Conservation (phyloP, 2,888 invertebrate species). For the Rhyacophila evoluta region DNA sequence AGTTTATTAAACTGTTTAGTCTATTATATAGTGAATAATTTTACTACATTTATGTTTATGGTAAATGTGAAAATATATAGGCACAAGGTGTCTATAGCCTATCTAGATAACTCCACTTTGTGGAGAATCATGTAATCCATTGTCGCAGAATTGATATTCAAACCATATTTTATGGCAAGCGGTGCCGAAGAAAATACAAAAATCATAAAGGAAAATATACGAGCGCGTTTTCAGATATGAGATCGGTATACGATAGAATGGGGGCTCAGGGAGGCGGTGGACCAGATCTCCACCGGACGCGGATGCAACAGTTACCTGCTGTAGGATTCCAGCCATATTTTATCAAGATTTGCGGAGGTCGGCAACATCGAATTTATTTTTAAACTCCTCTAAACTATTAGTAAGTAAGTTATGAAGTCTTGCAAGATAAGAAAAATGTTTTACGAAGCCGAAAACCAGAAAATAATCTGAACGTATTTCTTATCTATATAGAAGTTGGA, state of each 20-base stretch:
- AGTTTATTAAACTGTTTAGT: no score
- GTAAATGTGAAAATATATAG: no score
- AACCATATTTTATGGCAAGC: constrained; percentile 41
- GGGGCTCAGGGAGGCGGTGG: neutral
- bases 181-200: constrained; percentile 35
- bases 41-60: no score
- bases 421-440: no score
- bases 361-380: neutral
- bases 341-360: neutral
- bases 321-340: neutral
- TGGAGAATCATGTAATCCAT: constrained; percentile 31
- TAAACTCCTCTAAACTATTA: neutral
- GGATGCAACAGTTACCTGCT: constrained; percentile 20
- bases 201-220: constrained; percentile 35
- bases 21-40: no score
- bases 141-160: constrained; percentile 41
- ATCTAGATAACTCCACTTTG: neutral
- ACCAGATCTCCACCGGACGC: neutral
- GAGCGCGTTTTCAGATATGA: neutral
- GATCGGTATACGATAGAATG: neutral
- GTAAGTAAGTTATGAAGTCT: no score
- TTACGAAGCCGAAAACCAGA: no score
- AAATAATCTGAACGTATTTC: no score
- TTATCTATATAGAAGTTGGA: no score
- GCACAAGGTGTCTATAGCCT: neutral